Conservation (phyloP, 2,113 vertebrate species). For the Hepsetus odoe region DNA sequence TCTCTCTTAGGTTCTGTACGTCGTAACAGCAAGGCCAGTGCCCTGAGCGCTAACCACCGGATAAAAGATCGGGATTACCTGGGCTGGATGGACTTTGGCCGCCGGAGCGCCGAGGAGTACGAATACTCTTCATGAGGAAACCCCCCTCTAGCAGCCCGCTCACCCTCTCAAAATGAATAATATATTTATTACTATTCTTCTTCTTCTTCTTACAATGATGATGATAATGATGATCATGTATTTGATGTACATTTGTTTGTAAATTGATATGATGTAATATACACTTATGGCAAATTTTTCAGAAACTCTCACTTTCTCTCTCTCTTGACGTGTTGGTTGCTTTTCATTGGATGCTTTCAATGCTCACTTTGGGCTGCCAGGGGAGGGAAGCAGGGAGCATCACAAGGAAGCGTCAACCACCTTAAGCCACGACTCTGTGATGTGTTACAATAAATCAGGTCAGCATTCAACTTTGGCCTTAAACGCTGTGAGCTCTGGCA, state of each 20-base stretch:
- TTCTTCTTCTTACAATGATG: slow-evolving; percentile 34
- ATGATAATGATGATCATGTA: slow-evolving; percentile 60
- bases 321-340: slow-evolving; percentile 64
- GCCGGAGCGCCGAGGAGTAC: slow-evolving; percentile 93
- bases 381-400: too few species aligned
- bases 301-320: slow-evolving; percentile 70
- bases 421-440: slow-evolving; percentile 51
- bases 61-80: slow-evolving; percentile 95
- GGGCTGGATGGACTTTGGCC: slow-evolving; percentile 99
- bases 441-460: slow-evolving; percentile 59
- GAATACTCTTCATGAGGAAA: slow-evolving; percentile 86
- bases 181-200: slow-evolving; percentile 74
- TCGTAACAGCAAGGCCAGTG: slow-evolving; percentile 79
- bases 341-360: slow-evolving; percentile 41
- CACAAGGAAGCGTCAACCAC: background rate
- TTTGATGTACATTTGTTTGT: slow-evolving; percentile 85
- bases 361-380: background rate
- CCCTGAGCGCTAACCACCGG: slow-evolving; percentile 82
- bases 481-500: slow-evolving; percentile 37
- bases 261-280: slow-evolving; percentile 80
- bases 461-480: slow-evolving; percentile 50
- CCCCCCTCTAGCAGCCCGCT: slow-evolving; percentile 38
- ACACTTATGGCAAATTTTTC: slow-evolving; percentile 82
- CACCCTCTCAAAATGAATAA: slow-evolving; percentile 76
- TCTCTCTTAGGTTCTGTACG: slow-evolving; percentile 78